phyloP scores from a whole-genome alignment of 2,888 invertebrate species.

The Polyommatus iphigenia region DNA sequence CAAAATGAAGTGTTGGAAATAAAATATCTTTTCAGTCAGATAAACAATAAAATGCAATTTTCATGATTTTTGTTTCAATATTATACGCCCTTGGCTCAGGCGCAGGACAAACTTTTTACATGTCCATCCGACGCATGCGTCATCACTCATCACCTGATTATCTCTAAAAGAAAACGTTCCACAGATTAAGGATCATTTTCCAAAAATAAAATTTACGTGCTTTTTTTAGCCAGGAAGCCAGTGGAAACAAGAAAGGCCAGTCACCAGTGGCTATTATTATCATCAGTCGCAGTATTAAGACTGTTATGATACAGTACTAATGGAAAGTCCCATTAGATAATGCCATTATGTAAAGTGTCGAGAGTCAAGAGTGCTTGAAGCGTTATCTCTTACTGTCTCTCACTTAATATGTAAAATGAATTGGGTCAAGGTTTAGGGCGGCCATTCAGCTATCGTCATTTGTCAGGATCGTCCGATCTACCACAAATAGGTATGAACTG shows the following conservation, averaged over 20 bases:
- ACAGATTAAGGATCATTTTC: background rate
- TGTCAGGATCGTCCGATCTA: background rate
- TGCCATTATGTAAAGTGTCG: background rate
- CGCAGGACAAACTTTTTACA: too few species aligned
- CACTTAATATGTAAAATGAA: slow-evolving; percentile 14
- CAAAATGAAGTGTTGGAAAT: too few species aligned
- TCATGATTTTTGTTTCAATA: too few species aligned
- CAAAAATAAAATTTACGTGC: background rate
- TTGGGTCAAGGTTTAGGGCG: slow-evolving; percentile 1
- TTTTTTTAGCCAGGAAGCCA: background rate
- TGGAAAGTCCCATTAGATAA: background rate
- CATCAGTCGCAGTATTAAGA: background rate
- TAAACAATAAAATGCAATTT: too few species aligned
- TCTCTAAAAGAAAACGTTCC: too few species aligned
- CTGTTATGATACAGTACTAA: background rate
- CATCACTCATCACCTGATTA: too few species aligned
- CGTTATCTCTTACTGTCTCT: background rate
- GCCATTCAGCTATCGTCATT: background rate
- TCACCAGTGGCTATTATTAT: background rate
- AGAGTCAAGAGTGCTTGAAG: slow-evolving; percentile 1
- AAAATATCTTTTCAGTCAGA: too few species aligned
- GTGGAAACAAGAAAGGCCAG: too few species aligned
- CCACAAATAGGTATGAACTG: too few species aligned
- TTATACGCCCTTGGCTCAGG: too few species aligned
- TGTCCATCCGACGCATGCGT: too few species aligned